Evolutionary conservation across 2,113 vertebrate species (phyloP).

Genomic region (Chaenogobius annularis): DNA sequence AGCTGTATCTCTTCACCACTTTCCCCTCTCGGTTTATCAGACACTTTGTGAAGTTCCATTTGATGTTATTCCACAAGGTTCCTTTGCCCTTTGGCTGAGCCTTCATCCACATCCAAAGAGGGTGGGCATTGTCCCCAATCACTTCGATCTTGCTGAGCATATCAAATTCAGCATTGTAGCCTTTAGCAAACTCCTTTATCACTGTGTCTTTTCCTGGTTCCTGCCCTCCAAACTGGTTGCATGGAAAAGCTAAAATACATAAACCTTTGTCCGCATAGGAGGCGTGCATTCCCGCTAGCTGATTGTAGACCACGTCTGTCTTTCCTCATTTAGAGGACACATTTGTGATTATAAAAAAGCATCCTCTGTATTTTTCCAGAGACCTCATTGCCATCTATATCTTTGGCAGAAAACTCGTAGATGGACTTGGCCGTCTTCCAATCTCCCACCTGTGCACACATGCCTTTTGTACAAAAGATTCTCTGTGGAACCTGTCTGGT

Average conservation of each 20-base stretch:
- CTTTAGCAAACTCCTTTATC: slow-evolving; percentile 88
- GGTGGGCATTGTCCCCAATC: slow-evolving; percentile 88
- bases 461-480: too few species aligned
- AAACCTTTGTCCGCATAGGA: slow-evolving; percentile 91
- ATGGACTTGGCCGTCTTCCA: slow-evolving; percentile 85
- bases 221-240: slow-evolving; percentile 98
- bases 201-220: slow-evolving; percentile 88
- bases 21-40: slow-evolving; percentile 87
- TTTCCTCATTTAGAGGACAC: slow-evolving; percentile 98
- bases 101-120: slow-evolving; percentile 98
- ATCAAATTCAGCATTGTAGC: slow-evolving; percentile 88
- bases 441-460: slow-evolving; percentile 83
- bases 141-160: slow-evolving; percentile 93
- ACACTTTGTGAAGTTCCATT: slow-evolving; percentile 99
- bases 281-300: slow-evolving; percentile 88
- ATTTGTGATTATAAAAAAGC: slow-evolving; percentile 91
- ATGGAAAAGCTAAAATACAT: slow-evolving; percentile 93
- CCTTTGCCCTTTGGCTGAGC: slow-evolving; percentile 90
- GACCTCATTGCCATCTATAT: slow-evolving; percentile 87
- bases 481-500: too few species aligned
- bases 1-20: slow-evolving; percentile 91
- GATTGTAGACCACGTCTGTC: slow-evolving; percentile 94
- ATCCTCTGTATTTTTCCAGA: slow-evolving; percentile 90
- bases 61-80: slow-evolving; percentile 89
- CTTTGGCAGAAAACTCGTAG: slow-evolving; percentile 87